Percentiles rank a stretch among this genome's conserved stretches.
Evolutionary conservation across 2,888 invertebrate species (phyloP).

Genomic region (Halocaridina rubra): DNA sequence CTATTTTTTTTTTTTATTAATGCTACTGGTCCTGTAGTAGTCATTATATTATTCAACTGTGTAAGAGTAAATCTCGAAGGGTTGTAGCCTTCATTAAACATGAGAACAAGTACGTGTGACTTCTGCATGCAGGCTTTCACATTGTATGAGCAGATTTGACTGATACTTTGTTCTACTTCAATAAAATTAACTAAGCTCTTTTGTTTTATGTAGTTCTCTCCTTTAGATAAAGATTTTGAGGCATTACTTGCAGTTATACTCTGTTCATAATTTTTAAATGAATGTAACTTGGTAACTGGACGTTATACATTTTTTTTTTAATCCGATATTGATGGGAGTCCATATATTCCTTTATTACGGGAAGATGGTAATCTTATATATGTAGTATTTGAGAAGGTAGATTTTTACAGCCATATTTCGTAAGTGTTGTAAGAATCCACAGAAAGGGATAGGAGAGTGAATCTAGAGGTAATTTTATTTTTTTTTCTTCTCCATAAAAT

Average conservation of each 20-base stretch:
- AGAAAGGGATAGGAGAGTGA: not conserved
- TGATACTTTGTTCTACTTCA: conserved; percentile 53
- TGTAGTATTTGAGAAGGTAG: too few relatives aligned
- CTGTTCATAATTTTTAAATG: not conserved
- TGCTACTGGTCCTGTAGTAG: conserved; percentile 38
- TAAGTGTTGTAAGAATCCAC: too few relatives aligned
- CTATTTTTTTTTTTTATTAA: conserved; percentile 23
- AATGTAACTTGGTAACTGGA: too few relatives aligned
- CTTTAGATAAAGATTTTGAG: too few relatives aligned
- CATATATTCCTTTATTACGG: too few relatives aligned
- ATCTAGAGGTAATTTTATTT: not conserved
- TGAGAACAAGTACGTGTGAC: conserved; percentile 38
- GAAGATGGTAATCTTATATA: too few relatives aligned
- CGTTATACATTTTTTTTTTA: too few relatives aligned
- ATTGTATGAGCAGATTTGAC: conserved; percentile 50
- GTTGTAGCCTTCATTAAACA: conserved; percentile 9
- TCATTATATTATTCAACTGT: conserved; percentile 6
- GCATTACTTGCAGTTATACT: too few relatives aligned
- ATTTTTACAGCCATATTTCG: too few relatives aligned
- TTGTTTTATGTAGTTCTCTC: not conserved
- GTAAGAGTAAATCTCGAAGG: conserved; percentile 24
- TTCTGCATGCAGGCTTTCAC: not conserved
- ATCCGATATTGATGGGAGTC: too few relatives aligned
- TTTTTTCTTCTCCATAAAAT: not conserved
- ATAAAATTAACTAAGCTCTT: conserved; percentile 39